Evolutionary conservation across 2,888 invertebrate genomes (phyloP).

Genomic region (Petrolisthes manimaculis): DNA sequence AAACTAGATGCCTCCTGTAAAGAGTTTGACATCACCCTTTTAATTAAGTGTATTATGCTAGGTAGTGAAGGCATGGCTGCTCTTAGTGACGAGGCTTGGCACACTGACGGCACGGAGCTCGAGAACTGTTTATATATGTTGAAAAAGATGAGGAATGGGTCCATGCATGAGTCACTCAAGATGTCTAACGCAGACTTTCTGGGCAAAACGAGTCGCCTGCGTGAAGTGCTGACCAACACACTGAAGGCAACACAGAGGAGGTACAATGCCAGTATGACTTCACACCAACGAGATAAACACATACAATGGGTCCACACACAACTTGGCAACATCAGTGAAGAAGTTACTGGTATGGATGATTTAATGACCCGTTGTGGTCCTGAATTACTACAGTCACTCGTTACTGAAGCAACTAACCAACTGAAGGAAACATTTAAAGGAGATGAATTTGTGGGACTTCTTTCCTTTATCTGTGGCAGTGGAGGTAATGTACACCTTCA

Average conservation of each 20-base stretch:
- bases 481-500: not conserved
- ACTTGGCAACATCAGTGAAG: not conserved
- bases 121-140: not conserved
- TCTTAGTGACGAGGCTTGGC: not conserved
- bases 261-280: not conserved
- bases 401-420: not conserved
- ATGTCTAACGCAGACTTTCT: not conserved
- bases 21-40: constrained; percentile 9
- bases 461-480: not conserved
- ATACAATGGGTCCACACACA: not conserved
- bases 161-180: not conserved
- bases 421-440: not conserved
- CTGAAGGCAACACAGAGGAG: not conserved
- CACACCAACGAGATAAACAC: not conserved
- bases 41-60: not conserved
- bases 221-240: not conserved
- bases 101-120: not conserved
- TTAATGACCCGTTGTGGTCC: not conserved
- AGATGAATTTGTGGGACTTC: not conserved
- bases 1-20: not conserved
- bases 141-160: not conserved
- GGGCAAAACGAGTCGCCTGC: not conserved
- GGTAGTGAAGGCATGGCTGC: not conserved
- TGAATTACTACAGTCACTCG: not conserved
- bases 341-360: not conserved